Base-by-base conservation (phyloP, 1,140 invertebrate genomes). In the Dendrolimus kikuchii region DNA sequence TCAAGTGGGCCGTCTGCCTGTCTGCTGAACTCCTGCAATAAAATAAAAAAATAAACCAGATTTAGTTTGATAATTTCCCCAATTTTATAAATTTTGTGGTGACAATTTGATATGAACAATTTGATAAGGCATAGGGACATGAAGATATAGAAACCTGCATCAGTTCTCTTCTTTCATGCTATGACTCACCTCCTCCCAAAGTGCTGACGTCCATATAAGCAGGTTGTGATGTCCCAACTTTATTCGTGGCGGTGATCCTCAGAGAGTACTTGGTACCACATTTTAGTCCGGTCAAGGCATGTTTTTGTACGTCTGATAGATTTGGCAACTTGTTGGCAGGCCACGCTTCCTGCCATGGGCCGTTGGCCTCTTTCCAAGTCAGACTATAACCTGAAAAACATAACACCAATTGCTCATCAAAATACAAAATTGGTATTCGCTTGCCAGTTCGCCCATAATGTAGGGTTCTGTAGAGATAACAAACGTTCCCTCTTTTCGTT, bases 211-310 rank as follows among this genome's bases (percentile, higher is more conserved):
- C 83, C 61, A 85, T 55, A 61, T 85, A 81, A 0, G 83, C 80
- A 5, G 83, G 83, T 45, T 82, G 79, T 1, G 83, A 87, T 4
- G 83, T 87, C 38, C 93, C 94, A 6, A 95, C 92, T 76, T 91
- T 90, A 81, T 95, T 95, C 53, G 92, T 90, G 1, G 93, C 93
- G 2, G 92, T 92, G 66, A 95, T 90, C 71, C 93, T 92, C 46
- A 95, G 85, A 53, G 92, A 89, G 64, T 94, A 94, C 49, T 91
- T 90, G 43, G 91, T 92, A 39, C 93, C 96, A 77, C 96, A 97
- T 65, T 92, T 91, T 6, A 97, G 86, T 5, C 92, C 90, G 7
- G 91, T 91, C 5, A 96, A 82, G 0, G 91, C 92, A 63, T 94
- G 93, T 62, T 92, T 92, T 51, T 82, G 81, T 0, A 78, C 64